Evolutionary conservation across 1,140 invertebrate species (phyloP).

Genomic region (Copidosoma floridanum): DNA sequence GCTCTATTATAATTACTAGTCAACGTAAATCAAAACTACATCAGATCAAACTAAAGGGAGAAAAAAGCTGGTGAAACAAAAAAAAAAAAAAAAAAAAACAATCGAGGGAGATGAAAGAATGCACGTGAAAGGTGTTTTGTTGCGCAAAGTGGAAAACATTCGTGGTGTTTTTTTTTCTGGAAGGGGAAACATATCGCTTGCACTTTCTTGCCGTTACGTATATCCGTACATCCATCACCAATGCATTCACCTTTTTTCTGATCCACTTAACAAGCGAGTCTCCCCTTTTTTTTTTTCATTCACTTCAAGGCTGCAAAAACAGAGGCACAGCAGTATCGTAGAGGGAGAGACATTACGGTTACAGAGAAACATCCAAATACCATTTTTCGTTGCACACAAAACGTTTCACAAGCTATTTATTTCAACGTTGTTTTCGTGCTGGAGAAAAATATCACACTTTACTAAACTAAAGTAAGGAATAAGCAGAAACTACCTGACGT

Average conservation of each 20-base stretch:
- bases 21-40: no score
- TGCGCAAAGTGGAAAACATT: not conserved
- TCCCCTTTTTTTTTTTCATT: not conserved
- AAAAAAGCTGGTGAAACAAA: no score
- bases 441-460: constrained; percentile 2
- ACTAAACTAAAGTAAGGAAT: no score
- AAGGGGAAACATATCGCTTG: not conserved
- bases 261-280: constrained; percentile 13
- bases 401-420: not conserved
- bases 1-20: no score
- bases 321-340: constrained; percentile 7
- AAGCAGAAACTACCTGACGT: not conserved
- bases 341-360: constrained; percentile 38
- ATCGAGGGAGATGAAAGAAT: not conserved
- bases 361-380: constrained; percentile 8
- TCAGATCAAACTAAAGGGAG: no score
- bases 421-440: not conserved
- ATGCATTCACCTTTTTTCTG: constrained; percentile 26
- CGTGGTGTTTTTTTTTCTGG: not conserved
- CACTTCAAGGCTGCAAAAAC: not conserved
- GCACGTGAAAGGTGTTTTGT: not conserved
- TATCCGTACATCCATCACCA: constrained; percentile 45
- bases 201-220: no score
- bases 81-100: not conserved
- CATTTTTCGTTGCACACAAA: not conserved